A percentile compares a stretch with the other conserved stretches of the same genome.
Conservation (phyloP, 2,797 vertebrate species). For the Xenentodon cancila region DNA sequence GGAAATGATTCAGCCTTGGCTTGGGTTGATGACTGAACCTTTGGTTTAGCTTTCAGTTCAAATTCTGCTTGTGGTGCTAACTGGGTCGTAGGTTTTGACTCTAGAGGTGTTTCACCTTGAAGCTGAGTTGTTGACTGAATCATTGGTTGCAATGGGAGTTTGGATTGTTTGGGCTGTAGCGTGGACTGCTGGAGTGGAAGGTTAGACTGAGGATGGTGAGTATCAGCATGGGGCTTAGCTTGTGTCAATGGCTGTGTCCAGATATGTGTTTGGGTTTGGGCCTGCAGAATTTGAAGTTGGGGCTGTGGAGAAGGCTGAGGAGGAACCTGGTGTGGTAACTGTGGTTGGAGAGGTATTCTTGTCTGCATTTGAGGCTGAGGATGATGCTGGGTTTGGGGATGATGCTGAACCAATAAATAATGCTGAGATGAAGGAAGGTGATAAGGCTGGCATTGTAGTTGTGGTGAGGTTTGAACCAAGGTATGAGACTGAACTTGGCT, state of each 20-base stretch:
- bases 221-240: constrained; percentile 11
- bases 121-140: constrained; percentile 4
- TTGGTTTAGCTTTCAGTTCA: constrained; percentile 18
- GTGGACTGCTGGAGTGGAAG: constrained; percentile 34
- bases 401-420: constrained; percentile 34
- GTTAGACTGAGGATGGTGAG: constrained; percentile 26
- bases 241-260: constrained; percentile 23
- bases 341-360: constrained; percentile 25
- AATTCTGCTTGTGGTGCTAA: not conserved
- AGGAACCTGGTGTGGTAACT: constrained; percentile 15
- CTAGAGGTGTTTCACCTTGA: constrained; percentile 1
- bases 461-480: constrained; percentile 39
- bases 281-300: constrained; percentile 27
- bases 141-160: constrained; percentile 18
- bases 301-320: constrained; percentile 23
- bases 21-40: not conserved
- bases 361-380: constrained; percentile 37
- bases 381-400: constrained; percentile 31
- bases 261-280: constrained; percentile 27
- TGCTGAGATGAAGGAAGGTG: constrained; percentile 46
- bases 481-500: constrained; percentile 53
- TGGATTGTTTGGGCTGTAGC: constrained; percentile 26
- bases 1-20: not conserved
- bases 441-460: constrained; percentile 32
- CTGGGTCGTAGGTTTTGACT: constrained; percentile 7